phyloP scores from a whole-genome alignment of 2,888 invertebrate genomes.

The Pycnomerus fuliginosus region DNA sequence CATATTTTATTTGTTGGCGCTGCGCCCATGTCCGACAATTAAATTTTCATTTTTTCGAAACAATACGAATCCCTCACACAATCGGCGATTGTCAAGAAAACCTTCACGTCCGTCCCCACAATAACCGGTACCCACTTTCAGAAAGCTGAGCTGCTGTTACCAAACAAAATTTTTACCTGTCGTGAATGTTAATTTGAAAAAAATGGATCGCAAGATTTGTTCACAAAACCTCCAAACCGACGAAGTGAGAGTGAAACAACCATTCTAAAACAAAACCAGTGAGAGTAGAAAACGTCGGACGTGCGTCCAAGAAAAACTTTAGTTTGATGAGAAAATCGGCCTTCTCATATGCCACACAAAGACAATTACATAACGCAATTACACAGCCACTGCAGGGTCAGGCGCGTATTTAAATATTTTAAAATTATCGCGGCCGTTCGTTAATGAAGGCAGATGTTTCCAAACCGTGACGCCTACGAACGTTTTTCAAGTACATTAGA shows the following conservation, averaged over 20 bases:
- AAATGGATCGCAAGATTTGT: too few relatives aligned
- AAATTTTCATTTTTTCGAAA: too few relatives aligned
- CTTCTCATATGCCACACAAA: slow-evolving; percentile 16
- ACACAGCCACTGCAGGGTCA: slow-evolving; percentile 15
- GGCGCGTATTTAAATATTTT: slow-evolving; percentile 16
- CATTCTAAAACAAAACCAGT: background rate
- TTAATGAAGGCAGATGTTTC: slow-evolving; percentile 22
- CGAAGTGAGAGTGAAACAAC: background rate
- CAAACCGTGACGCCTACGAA: slow-evolving; percentile 15
- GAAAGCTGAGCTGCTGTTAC: too few relatives aligned
- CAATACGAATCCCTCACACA: too few relatives aligned
- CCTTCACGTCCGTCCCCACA: too few relatives aligned
- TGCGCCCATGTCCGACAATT: too few relatives aligned
- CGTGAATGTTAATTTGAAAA: too few relatives aligned
- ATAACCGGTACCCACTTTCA: too few relatives aligned
- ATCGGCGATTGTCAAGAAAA: too few relatives aligned
- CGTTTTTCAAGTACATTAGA: slow-evolving; percentile 15
- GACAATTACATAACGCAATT: slow-evolving; percentile 19
- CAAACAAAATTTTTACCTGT: too few relatives aligned
- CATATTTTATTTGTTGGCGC: too few relatives aligned
- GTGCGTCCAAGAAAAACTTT: slow-evolving; percentile 5
- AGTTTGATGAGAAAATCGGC: slow-evolving; percentile 9
- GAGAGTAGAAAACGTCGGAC: too few relatives aligned
- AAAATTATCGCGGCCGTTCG: slow-evolving; percentile 18
- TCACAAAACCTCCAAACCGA: slow-evolving; percentile 6